Evolutionary conservation across 1,140 invertebrate genomes (phyloP), one percentile per base, ranked within the genome.

Genomic region (Doryteuthis pealeii): DNA sequence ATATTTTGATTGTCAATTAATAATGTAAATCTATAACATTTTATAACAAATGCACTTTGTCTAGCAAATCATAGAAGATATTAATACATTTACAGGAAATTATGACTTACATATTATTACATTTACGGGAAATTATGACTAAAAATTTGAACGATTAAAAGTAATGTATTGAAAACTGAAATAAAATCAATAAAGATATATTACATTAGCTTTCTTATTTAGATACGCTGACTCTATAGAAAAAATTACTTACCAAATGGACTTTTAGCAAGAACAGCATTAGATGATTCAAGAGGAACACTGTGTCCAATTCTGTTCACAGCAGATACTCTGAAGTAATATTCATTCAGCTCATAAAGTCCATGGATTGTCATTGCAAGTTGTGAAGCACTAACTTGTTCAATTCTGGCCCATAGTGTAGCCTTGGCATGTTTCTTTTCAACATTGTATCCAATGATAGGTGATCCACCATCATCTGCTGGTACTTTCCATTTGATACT

Each of bases 401-500:
- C 98, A 96, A 74, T 95, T 93, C 71, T 94, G 92, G 84, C 32
- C 96, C 96, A 75, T 30, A 84, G 70, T 54, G 45, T 79, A 77
- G 28, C 71, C 62, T 33, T 71, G 75, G 33, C 89, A 82, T 97
- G 95, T 91, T 96, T 92, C 86, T 96, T 97, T 87, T 98, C 96
- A n/a, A 98, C 92, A 32, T 93, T 89, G 82, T 98, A 99, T 84
- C 96, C 92, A 0, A 93, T 93, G n/a, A 99, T 91, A 10, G 96
- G 96, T 84, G 95, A 93, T 40, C 98, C 98, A 82, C 98, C 98
- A 89, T 99, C 97, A 86, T 99, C 96, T 83, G 97, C 95, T 40
- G 97, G 96, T 84, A 96, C 96, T 77, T 96, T 92, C 97, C 97
- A 99, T 82, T 94, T 92, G 1, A 99, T 89, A 83, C 97, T 97